A percentile compares a stretch with the other conserved stretches of the same genome.
These are phyloP conservation scores for Noctua janthina DNA, from an alignment of 2,888 invertebrate genomes.

Conservation along the genomic window DNA sequence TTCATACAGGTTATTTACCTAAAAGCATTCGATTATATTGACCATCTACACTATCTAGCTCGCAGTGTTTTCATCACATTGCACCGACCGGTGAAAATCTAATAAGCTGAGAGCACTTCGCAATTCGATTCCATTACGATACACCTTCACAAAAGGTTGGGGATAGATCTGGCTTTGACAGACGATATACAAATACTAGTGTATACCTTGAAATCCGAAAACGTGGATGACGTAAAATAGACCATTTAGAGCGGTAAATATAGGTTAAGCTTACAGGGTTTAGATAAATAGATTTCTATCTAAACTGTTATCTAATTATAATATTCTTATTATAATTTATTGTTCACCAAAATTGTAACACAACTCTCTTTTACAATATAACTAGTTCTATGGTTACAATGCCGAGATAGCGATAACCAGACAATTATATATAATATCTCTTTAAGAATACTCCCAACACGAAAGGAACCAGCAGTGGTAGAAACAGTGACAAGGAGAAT, in stretches of 20 bases:
- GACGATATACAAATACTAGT: neutral
- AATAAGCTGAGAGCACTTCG: constrained; percentile 29
- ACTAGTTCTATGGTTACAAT: no score
- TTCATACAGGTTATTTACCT: neutral
- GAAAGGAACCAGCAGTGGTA: neutral
- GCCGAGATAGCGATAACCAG: neutral
- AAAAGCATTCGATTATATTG: constrained; percentile 30
- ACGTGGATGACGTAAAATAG: neutral
- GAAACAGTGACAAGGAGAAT: neutral
- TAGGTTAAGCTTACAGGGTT: neutral
- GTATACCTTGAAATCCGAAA: neutral
- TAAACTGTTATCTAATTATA: no score
- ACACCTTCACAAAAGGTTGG: constrained; percentile 4
- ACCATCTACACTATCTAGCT: neutral
- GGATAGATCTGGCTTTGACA: constrained; percentile 20
- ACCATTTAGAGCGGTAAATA: neutral
- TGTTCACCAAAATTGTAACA: no score
- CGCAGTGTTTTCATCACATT: constrained; percentile 2
- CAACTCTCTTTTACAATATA: no score
- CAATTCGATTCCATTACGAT: neutral
- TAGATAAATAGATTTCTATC: no score
- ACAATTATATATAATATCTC: no score
- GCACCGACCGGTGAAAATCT: constrained; percentile 7
- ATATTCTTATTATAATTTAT: no score
- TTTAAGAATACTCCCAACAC: neutral